These are phyloP conservation scores for Nymphicus hollandicus DNA, from an alignment of 2,113 vertebrate species.

Conservation along the genomic window DNA sequence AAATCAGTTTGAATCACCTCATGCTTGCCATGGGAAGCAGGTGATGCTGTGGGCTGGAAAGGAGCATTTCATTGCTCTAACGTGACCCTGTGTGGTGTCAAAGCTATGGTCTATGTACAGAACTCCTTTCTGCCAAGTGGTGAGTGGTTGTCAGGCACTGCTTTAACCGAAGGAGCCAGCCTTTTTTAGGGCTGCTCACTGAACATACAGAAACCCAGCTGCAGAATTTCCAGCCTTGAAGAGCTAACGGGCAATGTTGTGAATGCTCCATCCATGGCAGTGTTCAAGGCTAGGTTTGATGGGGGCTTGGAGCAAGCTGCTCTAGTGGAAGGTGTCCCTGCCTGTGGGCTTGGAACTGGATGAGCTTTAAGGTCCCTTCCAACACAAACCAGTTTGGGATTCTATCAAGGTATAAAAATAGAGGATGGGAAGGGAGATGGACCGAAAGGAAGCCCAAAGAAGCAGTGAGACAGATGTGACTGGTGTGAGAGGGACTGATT, in stretches of 20 bases:
- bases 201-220: background rate
- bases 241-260: background rate
- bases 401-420: background rate
- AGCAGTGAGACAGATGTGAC: background rate
- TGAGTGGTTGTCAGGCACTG: background rate
- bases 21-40: background rate
- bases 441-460: background rate
- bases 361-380: background rate
- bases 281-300: background rate
- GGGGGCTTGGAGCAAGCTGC: background rate
- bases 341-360: background rate
- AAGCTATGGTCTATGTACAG: accelerated
- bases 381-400: background rate
- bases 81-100: background rate
- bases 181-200: background rate
- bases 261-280: background rate
- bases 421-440: background rate
- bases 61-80: background rate
- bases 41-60: background rate
- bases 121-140: background rate
- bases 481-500: background rate
- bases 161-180: background rate
- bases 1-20: background rate
- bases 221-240: background rate
- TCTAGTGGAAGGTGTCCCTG: background rate